Conservation (phyloP, 2,888 invertebrate species). For the Eristalinus sepulchralis region DNA sequence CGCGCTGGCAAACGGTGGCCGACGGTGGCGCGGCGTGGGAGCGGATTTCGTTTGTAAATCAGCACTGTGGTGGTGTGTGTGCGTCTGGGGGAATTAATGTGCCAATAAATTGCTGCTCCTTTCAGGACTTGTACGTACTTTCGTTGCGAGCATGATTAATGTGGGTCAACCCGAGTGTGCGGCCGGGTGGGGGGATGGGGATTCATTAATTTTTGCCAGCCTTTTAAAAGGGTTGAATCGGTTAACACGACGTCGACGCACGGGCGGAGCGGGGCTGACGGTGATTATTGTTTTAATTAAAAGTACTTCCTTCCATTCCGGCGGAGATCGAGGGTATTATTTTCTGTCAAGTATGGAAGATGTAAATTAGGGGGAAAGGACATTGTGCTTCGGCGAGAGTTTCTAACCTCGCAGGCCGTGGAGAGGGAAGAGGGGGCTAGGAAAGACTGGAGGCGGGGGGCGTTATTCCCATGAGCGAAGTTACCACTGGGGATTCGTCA, state of each 20-base stretch:
- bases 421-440: neutral
- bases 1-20: no score
- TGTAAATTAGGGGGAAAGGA: slow-evolving; percentile 3
- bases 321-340: slow-evolving; percentile 10
- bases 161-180: slow-evolving; percentile 21
- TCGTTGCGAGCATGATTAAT: slow-evolving; percentile 40
- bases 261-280: neutral
- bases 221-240: slow-evolving; percentile 23
- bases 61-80: slow-evolving; percentile 10
- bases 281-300: slow-evolving; percentile 57
- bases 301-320: slow-evolving; percentile 10
- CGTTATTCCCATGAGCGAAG: neutral
- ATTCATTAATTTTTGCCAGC: slow-evolving; percentile 24
- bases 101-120: slow-evolving; percentile 57
- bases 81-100: slow-evolving; percentile 33
- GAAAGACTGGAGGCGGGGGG: neutral
- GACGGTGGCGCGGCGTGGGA: neutral
- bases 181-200: neutral
- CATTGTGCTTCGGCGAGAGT: neutral
- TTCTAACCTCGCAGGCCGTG: neutral
- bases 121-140: slow-evolving; percentile 37
- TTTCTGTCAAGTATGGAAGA: slow-evolving; percentile 26
- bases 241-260: neutral
- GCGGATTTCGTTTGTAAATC: slow-evolving; percentile 42
- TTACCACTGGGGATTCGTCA: neutral